phyloP scores from a whole-genome alignment of 1,140 invertebrate species.

The Ridgeia piscesae region DNA sequence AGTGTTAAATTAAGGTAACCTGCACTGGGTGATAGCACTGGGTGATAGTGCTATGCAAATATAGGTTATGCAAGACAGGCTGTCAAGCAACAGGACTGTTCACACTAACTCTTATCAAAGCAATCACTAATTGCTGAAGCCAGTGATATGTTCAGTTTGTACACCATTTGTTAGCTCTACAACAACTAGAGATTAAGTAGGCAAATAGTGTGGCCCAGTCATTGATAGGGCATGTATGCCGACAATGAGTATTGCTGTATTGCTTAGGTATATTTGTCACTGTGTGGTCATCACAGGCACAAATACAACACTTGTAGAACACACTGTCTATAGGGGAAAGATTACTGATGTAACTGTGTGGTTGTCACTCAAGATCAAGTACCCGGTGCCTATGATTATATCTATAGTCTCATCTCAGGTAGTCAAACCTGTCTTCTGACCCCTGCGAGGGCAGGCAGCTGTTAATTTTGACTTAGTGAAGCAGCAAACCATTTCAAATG shows the following conservation, averaged over 20 bases:
- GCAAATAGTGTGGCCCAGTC: not conserved
- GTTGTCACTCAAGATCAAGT: no score
- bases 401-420: not conserved
- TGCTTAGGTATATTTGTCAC: no score
- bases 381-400: no score
- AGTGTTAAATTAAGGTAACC: not conserved
- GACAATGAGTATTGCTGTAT: no score
- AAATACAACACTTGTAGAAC: no score
- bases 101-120: not conserved
- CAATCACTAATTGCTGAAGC: constrained; percentile 1
- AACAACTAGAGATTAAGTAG: not conserved
- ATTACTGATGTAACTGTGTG: no score
- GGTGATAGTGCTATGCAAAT: not conserved
- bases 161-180: not conserved
- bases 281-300: no score
- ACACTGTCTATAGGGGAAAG: no score
- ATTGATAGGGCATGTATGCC: not conserved
- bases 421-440: not conserved
- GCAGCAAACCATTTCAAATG: not conserved
- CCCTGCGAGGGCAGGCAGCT: not conserved
- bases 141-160: not conserved
- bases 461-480: not conserved
- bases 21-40: not conserved
- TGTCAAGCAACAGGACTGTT: not conserved
- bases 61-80: not conserved